Conservation (phyloP, 2,888 invertebrate species). For the Tinea pellionella region DNA sequence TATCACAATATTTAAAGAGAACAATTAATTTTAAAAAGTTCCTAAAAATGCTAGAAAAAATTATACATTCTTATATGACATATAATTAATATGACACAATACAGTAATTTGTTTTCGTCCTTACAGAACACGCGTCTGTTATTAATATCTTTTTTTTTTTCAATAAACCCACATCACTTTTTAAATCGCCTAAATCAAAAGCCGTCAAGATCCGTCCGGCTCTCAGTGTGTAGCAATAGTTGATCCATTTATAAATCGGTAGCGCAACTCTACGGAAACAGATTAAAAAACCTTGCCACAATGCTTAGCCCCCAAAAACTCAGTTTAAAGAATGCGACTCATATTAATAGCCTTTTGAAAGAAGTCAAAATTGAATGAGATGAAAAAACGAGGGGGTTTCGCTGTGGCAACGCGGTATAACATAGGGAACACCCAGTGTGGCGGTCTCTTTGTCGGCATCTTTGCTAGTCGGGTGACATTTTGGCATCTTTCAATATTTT, state of each 20-base stretch:
- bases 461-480: conserved; percentile 64
- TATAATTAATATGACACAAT: conserved; percentile 16
- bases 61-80: background rate
- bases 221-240: conserved; percentile 27
- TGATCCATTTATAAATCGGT: conserved; percentile 63
- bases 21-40: conserved; percentile 20
- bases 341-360: conserved; percentile 69
- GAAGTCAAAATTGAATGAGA: conserved; percentile 70
- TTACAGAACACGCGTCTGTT: conserved; percentile 56
- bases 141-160: conserved; percentile 53
- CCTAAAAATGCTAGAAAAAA: background rate
- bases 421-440: conserved; percentile 63
- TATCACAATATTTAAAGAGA: background rate
- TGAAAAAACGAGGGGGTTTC: conserved; percentile 63
- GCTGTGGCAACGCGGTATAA: conserved; percentile 33
- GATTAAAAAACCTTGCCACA: conserved; percentile 62
- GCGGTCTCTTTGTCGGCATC: conserved; percentile 61
- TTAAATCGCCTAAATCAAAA: conserved; percentile 54
- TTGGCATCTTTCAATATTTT: conserved; percentile 69
- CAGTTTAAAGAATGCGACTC: conserved; percentile 65
- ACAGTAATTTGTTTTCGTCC: conserved; percentile 60
- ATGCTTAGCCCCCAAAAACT: conserved; percentile 56
- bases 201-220: conserved; percentile 36
- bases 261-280: conserved; percentile 69
- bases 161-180: conserved; percentile 59